Base-by-base conservation (phyloP, 2,797 vertebrate species). In the Pelochelys cantorii region DNA sequence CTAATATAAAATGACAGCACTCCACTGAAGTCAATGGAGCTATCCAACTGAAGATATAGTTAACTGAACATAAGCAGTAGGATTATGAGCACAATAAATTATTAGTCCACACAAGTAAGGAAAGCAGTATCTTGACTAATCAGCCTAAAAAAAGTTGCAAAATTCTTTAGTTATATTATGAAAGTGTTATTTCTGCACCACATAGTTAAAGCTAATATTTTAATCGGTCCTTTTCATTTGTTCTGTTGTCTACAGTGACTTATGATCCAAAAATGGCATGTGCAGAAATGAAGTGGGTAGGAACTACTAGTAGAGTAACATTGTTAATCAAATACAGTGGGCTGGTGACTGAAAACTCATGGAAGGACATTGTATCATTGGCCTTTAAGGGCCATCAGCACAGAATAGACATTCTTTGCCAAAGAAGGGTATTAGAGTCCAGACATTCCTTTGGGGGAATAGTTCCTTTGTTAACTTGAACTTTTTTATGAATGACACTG, bases 301-400 rank as follows among this genome's bases (percentile, higher is more conserved):
- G 79, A 79, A 54, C 83, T 80, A 52, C 31, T 80, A 17, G 34
- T 79, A n/a, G 14, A 86, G 90, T 5, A 81, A 37, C 37, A 5
- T 5, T 83, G 88, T 25, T 54, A 54, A n/a, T 81, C 9, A 88
- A n/a, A 56, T 53, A 14, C 13, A 79, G 27, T 34, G 79, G 85
- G 31, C 25, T 78, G 79, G 85, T 90, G 62, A 93, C 81, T 83
- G 85, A 90, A 80, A 92, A 81, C 37, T 57, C 34, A 77, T 85
- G 34, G 79, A 56, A 68, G 83, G 84, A 18, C 55, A 88, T 93
- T 90, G 29, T 84, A 90, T 92, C 23, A 27, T 53, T 77, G 55
- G 34, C 87, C 7, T n/a, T 88, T 91, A 91, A 55, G 55, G 5
- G 79, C 86, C 52, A 83, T 77, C 79, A 89, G 79, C 54, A 86